Evolutionary conservation across 64 coral and sea anemone genomes (phyloP), one percentile per base, ranked within the genome.

Genomic region (Trachythela sp.): DNA sequence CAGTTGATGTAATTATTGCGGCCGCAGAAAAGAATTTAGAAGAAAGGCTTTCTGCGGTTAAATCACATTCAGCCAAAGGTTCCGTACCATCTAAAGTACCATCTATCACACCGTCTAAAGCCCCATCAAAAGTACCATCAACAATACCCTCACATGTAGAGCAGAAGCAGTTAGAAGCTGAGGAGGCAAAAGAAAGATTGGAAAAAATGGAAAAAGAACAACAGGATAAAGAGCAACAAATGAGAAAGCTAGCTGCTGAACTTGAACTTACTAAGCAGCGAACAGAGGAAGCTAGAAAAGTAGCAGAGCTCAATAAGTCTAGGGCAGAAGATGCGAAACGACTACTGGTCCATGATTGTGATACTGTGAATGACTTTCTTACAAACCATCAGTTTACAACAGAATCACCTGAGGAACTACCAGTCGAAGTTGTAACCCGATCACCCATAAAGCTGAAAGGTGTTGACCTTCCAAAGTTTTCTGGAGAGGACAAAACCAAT

Each of bases 401-500:
- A n/a, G n/a, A n/a, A n/a, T 9, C 24, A 9, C 24, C 64, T 22
- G n/a, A n/a, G n/a, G n/a, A n/a, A n/a, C n/a, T n/a, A n/a, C n/a
- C n/a, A n/a, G n/a, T n/a, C n/a, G n/a, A n/a, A n/a, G n/a, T n/a
- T n/a, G n/a, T n/a, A n/a, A n/a, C n/a, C n/a, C n/a, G n/a, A n/a
- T 22, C 64, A 26, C 32, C 71, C 3, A 77, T 77, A 3, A 77
- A 77, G 17, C 17, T 68, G 33, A 67, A 88, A 32, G 43, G 14
- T 56, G 89, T 86, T 51, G 89, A 45, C 54, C 92, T 26, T 59
- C 86, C 48, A 75, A 86, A 24, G 3, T 68, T 68, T 68, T 68
- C 59, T 22, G 92, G 92, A 22, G 76, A 90, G 64, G 80, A 91
- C 85, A 91, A 88, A 88, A 72, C 72, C 36, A 41, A 88, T 48